Percentiles rank a stretch among this genome's conserved stretches.
phyloP scores from a whole-genome alignment of 2,888 invertebrate genomes.

The Nomada fabriciana region DNA sequence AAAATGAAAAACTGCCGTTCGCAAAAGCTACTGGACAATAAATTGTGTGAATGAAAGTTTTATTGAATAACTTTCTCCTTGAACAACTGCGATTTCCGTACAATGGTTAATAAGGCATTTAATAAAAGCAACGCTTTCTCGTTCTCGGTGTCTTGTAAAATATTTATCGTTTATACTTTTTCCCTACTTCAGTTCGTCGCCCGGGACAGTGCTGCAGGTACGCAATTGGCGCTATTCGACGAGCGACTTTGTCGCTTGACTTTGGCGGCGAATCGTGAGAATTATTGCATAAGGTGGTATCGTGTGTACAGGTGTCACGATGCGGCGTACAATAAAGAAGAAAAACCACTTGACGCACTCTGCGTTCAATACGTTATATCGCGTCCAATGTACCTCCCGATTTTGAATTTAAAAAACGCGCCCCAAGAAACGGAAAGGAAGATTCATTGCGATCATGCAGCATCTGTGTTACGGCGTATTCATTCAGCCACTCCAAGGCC shows the following conservation, averaged over 20 bases:
- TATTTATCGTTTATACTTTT: neutral
- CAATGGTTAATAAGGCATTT: neutral
- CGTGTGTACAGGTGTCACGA: slow-evolving; percentile 47
- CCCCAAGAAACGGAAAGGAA: slow-evolving; percentile 1
- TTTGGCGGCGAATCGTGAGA: slow-evolving; percentile 43
- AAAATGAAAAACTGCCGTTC: too few species aligned
- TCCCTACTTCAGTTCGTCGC: neutral
- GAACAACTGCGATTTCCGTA: slow-evolving; percentile 20
- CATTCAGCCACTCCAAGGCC: slow-evolving; percentile 55
- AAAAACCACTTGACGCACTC: slow-evolving; percentile 1
- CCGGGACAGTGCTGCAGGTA: slow-evolving; percentile 14
- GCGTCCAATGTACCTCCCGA: neutral
- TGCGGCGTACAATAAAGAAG: slow-evolving; percentile 42
- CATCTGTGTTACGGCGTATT: slow-evolving; percentile 39
- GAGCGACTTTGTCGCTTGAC: slow-evolving; percentile 22
- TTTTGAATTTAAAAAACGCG: neutral
- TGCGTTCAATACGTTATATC: neutral
- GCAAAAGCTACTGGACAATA: neutral
- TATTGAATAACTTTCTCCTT: slow-evolving; percentile 22
- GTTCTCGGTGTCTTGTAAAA: neutral
- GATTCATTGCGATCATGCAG: slow-evolving; percentile 21
- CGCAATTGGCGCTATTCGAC: slow-evolving; percentile 6
- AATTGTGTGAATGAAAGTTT: neutral
- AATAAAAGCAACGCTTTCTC: slow-evolving; percentile 18
- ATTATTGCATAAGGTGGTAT: slow-evolving; percentile 59